These are phyloP conservation scores for Hirtodrosophila alboralis DNA, from an alignment of 2,888 invertebrate species.

Conservation along the genomic window DNA sequence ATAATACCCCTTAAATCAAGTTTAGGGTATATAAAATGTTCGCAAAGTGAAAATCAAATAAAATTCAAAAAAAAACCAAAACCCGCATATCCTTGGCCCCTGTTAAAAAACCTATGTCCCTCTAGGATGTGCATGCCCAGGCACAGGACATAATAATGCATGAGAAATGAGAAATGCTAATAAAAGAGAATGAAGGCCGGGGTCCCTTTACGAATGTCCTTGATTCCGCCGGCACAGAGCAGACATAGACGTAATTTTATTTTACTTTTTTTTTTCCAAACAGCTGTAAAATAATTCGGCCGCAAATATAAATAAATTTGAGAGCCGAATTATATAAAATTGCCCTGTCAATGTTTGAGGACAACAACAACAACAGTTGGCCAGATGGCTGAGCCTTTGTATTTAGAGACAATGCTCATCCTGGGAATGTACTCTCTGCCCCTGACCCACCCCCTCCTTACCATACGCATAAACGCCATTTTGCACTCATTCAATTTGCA, in stretches of 20 bases:
- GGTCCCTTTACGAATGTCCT: constrained; percentile 53
- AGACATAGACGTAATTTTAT: constrained; percentile 39
- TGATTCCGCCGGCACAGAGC: constrained; percentile 36
- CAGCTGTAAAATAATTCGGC: constrained; percentile 81
- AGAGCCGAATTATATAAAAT: constrained; percentile 73
- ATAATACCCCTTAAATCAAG: not conserved
- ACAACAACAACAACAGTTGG: constrained; percentile 8
- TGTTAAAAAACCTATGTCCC: not conserved
- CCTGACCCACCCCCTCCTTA: no score
- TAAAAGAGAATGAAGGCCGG: constrained; percentile 42
- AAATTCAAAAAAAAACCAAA: constrained; percentile 23
- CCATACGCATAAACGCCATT: constrained; percentile 75
- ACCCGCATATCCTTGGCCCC: constrained; percentile 10
- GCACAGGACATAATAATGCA: constrained; percentile 42
- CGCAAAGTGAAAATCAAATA: constrained; percentile 35
- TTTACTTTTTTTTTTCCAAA: constrained; percentile 60
- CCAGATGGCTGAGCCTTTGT: constrained; percentile 17
- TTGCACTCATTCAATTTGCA: constrained; percentile 79
- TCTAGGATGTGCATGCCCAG: constrained; percentile 6
- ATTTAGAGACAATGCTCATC: constrained; percentile 1
- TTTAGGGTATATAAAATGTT: constrained; percentile 16
- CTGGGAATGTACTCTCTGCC: constrained; percentile 19
- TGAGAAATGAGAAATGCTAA: constrained; percentile 31
- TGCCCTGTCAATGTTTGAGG: constrained; percentile 31
- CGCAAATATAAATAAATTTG: constrained; percentile 74